Base-by-base conservation (phyloP, 2,113 vertebrate species). In the Cryptomyrus ogoouensis region DNA sequence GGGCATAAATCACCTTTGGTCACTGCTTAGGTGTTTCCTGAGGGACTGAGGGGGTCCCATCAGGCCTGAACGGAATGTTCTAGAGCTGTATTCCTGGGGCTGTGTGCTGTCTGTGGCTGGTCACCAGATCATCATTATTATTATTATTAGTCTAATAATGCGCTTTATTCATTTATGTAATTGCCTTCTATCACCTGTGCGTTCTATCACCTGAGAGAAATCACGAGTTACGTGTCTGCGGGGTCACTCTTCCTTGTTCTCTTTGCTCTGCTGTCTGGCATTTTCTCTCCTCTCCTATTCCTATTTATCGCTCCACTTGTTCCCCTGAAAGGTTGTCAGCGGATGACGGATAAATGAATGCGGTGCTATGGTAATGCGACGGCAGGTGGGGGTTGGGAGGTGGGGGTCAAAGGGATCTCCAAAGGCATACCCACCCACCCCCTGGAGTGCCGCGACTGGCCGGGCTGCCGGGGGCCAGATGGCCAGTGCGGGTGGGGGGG, bases 291-390 rank as follows among this genome's bases (percentile, higher is more conserved):
- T 47, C 21, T 83, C 15, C 27, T 88, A 3, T 88, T 58, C 49
- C 15, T 19, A 21, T 42, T 39, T 35, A 88, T 42, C 31, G 86
- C 86, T 39, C 52, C 47, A 39, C 52, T 53, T 58, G 49, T 88
- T 88, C 52, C 17, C 35, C 44, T 88, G 86, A 88, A 88, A 88
- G n/a, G 52, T 53, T 88, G 52, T 88, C 86, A 50, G 84, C 52
- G 9, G 31, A 58, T 21, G 49, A 39, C 15, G 49, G 86, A 58
- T 52, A 56, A 50, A 58, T 88, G 86, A 88, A 88, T 88, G 52
- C 27, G 86, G n/a, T 0, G n/a, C 13, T 58, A 56, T 88, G 86
- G 50, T 88, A 53, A 53, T 87, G 85, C 24, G 1, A 2, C 27
- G 27, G 39, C 80, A 56, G 86, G n/a, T 88, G 86, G 52, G 49